Conservation (phyloP, 2,888 invertebrate genomes). For the Abscondita cerata region DNA sequence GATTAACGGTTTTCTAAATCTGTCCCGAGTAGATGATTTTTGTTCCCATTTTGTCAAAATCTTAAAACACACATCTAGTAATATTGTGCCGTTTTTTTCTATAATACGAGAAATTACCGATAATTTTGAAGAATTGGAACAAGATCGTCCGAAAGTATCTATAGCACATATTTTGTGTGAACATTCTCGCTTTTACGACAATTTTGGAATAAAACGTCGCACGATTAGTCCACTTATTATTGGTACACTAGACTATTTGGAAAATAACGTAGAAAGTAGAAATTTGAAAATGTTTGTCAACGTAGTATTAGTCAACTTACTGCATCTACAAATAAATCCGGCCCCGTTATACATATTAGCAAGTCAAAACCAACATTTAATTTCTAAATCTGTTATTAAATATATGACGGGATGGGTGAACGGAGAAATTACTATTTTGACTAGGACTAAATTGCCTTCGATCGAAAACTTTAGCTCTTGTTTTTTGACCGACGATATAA, state of each 20-base stretch:
- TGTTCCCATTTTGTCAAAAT: constrained; percentile 8
- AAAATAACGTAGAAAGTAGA: constrained; percentile 37
- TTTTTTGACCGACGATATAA: constrained; percentile 42
- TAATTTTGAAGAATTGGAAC: background rate
- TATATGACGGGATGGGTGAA: constrained; percentile 63
- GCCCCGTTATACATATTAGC: constrained; percentile 61
- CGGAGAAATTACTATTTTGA: background rate
- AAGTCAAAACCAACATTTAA: constrained; percentile 54
- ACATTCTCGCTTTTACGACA: constrained; percentile 31
- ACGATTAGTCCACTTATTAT: constrained; percentile 54
- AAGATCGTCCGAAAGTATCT: constrained; percentile 45
- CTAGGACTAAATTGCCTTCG: background rate
- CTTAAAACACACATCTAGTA: constrained; percentile 16
- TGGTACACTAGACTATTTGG: constrained; percentile 52
- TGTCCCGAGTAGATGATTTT: constrained; percentile 3
- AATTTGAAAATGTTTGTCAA: constrained; percentile 58
- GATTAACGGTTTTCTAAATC: constrained; percentile 27
- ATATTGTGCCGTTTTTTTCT: constrained; percentile 29
- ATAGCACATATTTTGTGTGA: constrained; percentile 58
- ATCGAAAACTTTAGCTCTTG: constrained; percentile 37
- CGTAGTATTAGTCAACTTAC: constrained; percentile 61
- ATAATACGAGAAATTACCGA: constrained; percentile 14
- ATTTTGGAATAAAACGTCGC: constrained; percentile 31
- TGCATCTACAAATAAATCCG: constrained; percentile 67
- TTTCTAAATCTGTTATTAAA: constrained; percentile 54